These are phyloP conservation scores for Corynorhinus townsendii DNA, from an alignment of 2,113 vertebrate genomes.

Conservation along the genomic window DNA sequence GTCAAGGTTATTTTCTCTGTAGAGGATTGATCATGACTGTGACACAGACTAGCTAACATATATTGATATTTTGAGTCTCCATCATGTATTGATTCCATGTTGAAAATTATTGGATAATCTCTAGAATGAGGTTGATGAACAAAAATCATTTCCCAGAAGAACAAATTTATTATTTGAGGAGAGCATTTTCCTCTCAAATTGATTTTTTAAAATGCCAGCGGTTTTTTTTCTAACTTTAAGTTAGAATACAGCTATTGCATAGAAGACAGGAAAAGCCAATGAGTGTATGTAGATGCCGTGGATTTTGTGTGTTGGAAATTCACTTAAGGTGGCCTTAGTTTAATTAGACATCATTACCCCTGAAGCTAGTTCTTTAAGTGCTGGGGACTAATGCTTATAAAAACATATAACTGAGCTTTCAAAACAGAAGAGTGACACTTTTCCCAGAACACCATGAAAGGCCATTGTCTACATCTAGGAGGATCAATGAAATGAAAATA, in stretches of 20 bases:
- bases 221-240: not conserved
- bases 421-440: not conserved
- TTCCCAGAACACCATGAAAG: not conserved
- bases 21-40: not conserved
- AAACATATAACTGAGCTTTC: slow-evolving; percentile 11
- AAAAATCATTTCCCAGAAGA: not conserved
- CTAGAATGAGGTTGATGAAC: not conserved
- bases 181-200: not conserved
- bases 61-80: not conserved
- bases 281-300: not conserved
- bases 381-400: not conserved
- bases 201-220: not conserved
- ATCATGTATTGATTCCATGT: not conserved
- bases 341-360: not conserved
- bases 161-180: not conserved
- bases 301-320: not conserved
- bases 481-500: slow-evolving; percentile 15
- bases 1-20: not conserved
- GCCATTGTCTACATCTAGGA: not conserved
- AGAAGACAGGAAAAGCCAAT: not conserved
- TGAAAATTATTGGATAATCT: not conserved
- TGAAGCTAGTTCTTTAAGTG: not conserved
- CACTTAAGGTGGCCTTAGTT: not conserved
- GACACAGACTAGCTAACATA: not conserved
- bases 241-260: not conserved